Evolutionary conservation across 92 coral and sea anemone genomes (phyloP).

Genomic region (Phenganax stokvisi): DNA sequence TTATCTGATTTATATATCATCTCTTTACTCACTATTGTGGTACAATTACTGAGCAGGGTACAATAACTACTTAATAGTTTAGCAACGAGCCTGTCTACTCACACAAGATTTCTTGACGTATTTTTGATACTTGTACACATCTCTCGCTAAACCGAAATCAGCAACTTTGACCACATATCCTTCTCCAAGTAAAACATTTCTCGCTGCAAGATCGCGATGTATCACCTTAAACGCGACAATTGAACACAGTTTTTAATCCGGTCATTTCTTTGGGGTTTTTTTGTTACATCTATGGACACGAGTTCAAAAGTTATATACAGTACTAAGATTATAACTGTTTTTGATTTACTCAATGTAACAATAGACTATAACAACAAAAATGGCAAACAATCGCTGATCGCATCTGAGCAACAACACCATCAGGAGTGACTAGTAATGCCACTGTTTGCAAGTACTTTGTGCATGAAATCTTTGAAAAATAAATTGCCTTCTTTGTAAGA

Average conservation of each 20-base stretch:
- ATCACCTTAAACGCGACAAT: slow-evolving; percentile 20
- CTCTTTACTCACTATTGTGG: background rate
- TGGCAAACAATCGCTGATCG: too few species aligned
- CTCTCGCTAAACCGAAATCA: slow-evolving; percentile 28
- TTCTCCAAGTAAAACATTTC: slow-evolving; percentile 27
- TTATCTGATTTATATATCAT: background rate
- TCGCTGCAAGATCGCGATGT: slow-evolving; percentile 33
- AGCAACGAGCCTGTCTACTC: background rate
- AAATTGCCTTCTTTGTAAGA: too few species aligned
- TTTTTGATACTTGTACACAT: slow-evolving; percentile 28
- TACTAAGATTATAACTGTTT: too few species aligned
- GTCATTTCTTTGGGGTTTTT: background rate
- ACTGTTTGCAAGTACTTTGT: background rate
- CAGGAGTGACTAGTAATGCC: too few species aligned
- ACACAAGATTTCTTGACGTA: slow-evolving; percentile 10
- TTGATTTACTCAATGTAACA: too few species aligned
- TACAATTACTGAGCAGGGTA: background rate
- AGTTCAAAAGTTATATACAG: too few species aligned
- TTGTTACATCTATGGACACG: background rate
- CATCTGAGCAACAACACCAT: too few species aligned
- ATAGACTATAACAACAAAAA: too few species aligned
- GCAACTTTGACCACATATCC: slow-evolving; percentile 34
- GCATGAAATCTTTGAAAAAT: background rate
- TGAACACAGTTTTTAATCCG: background rate
- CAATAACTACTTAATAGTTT: background rate